Evolutionary conservation across 2,797 vertebrate species (phyloP).

Genomic region (Sebastes diaconus): DNA sequence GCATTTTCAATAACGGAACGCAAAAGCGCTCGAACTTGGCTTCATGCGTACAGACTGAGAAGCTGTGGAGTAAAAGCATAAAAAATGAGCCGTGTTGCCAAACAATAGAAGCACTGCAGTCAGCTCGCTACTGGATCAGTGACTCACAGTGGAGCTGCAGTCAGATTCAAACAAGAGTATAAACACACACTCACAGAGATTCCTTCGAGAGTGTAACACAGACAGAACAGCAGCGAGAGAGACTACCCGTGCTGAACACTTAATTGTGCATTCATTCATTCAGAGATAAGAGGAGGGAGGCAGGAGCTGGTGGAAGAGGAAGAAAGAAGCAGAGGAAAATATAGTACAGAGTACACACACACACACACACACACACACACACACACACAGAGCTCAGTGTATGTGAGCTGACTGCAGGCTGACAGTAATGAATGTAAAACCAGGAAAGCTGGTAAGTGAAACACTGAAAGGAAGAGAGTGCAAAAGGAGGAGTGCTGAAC

Average conservation of each 20-base stretch:
- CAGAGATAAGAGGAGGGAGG: conserved; percentile 58
- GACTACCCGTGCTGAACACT: conserved; percentile 40
- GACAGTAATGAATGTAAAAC: conserved; percentile 75
- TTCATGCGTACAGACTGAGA: not conserved
- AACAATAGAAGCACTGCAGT: conserved; percentile 77
- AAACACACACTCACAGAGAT: conserved; percentile 52
- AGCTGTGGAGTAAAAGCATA: conserved; percentile 32
- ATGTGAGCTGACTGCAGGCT: conserved; percentile 55
- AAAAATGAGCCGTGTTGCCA: conserved; percentile 47
- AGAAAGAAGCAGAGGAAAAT: conserved; percentile 41
- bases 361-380: not conserved
- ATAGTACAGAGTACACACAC: not conserved
- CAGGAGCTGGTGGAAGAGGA: conserved; percentile 48
- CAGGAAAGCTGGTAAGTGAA: conserved; percentile 57
- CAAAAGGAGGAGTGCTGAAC: conserved; percentile 48
- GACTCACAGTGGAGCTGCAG: conserved; percentile 74
- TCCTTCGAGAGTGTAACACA: conserved; percentile 49
- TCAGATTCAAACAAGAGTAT: conserved; percentile 58
- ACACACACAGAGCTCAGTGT: conserved; percentile 11
- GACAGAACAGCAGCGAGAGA: not conserved
- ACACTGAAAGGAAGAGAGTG: conserved; percentile 36
- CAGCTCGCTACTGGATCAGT: conserved; percentile 73
- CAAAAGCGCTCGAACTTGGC: not conserved
- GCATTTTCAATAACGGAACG: not conserved
- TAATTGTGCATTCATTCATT: conserved; percentile 65